A percentile compares a stretch with the other conserved stretches of the same genome.
Evolutionary conservation across 1,140 invertebrate species (phyloP).

Genomic region (Zaprionus nigranus): DNA sequence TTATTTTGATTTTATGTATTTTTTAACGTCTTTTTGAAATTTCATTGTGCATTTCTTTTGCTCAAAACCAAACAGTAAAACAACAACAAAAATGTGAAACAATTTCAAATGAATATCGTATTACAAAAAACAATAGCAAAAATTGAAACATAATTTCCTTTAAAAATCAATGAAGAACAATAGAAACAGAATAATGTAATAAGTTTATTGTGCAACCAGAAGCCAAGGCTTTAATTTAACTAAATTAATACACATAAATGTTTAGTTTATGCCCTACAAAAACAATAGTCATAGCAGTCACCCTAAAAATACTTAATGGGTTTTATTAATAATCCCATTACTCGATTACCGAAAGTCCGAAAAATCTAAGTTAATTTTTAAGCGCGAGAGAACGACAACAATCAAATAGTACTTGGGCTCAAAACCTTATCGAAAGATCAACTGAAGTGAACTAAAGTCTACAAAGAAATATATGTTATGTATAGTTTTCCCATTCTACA

Average conservation of each 20-base stretch:
- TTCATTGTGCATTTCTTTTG: slow-evolving; percentile 47
- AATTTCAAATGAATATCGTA: slow-evolving; percentile 42
- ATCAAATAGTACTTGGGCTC: slow-evolving; percentile 26
- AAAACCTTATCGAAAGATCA: slow-evolving; percentile 14
- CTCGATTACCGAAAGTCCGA: neutral
- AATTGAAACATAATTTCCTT: slow-evolving; percentile 5
- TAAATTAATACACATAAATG: neutral
- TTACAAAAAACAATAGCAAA: slow-evolving; percentile 12
- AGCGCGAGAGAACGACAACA: slow-evolving; percentile 20
- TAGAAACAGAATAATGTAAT: slow-evolving; percentile 18
- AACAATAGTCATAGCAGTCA: slow-evolving; percentile 38
- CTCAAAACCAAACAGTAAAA: neutral
- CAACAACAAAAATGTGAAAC: slow-evolving; percentile 18
- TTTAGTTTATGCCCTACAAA: slow-evolving; percentile 36
- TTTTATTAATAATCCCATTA: slow-evolving; percentile 1
- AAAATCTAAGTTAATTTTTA: slow-evolving; percentile 36
- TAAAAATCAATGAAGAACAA: slow-evolving; percentile 14
- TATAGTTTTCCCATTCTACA: slow-evolving; percentile 15
- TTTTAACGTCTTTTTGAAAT: slow-evolving; percentile 24
- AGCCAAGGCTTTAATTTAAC: slow-evolving; percentile 20
- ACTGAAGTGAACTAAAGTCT: slow-evolving; percentile 11
- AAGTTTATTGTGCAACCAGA: slow-evolving; percentile 34
- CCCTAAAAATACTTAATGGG: slow-evolving; percentile 14
- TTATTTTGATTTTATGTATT: slow-evolving; percentile 7
- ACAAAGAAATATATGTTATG: neutral